Evolutionary conservation across 2,888 invertebrate species (phyloP), one percentile per base, ranked within the genome.

Genomic region (Elmis aenea): DNA sequence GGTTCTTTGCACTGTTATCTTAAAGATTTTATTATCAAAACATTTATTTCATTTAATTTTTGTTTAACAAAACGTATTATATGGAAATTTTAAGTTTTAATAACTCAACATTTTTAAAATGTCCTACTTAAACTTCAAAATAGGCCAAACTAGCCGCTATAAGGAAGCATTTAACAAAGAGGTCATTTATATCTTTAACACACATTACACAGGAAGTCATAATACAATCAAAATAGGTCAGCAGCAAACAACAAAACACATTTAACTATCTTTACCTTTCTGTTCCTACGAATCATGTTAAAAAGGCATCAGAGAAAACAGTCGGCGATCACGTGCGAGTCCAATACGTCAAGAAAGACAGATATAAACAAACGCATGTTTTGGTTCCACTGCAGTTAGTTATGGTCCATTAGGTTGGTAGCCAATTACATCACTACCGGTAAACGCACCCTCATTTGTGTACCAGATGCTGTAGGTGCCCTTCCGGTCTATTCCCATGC

Each of bases 201-300:
- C n/a, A n/a, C n/a, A n/a, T n/a, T n/a, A n/a, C n/a, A n/a, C n/a
- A n/a, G n/a, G n/a, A n/a, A n/a, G n/a, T 24, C 11, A n/a, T 24
- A 10, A 24, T 11, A 6, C 6, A 24, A 24, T 12, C 12, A 3
- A 12, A 13, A 14, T 26, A 13, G 14, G 14, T 10, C 12, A 13
- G 13, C 5, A 8, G 14, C 14, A 26, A 13, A 3, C 20, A 26
- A 21, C 14, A 4, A 33, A n/a, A n/a, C n/a, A n/a, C n/a, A 23
- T 21, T 26, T 11, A 15, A 45, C 37, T n/a, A n/a, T n/a, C n/a
- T n/a, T 57, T 57, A 61, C 61, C 58, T 61, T 61, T 51, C 59
- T 56, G 45, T 58, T 58, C 38, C 59, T 56, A 33, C 55, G 54
- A 43, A 59, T 58, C 59, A 59, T 61, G 42, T 42, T 55, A 42